Conservation (phyloP, 37 sponge, comb jelly and placozoan genomes). For the Ianthella basta region DNA sequence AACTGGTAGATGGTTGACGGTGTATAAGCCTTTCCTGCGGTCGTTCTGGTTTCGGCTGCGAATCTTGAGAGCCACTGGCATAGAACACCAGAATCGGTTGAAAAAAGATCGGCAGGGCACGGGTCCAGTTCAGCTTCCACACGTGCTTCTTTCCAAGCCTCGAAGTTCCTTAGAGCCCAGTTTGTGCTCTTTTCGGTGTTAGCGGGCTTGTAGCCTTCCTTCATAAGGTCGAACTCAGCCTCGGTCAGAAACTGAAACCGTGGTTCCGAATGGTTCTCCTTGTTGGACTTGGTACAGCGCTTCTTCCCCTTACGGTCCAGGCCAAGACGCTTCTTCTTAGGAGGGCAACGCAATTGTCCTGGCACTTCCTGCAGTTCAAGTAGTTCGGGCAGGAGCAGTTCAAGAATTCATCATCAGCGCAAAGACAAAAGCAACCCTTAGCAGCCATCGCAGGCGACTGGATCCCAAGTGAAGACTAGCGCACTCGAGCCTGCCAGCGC, state of each 20-base stretch:
- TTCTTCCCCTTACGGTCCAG: neutral
- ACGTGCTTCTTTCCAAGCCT: neutral
- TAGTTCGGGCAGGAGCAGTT: neutral
- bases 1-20: neutral
- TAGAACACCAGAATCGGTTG: neutral
- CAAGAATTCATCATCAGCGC: neutral
- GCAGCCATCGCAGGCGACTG: too few species aligned
- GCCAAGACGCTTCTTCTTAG: neutral
- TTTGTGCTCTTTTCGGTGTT: neutral
- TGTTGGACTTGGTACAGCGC: neutral
- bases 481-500: too few species aligned
- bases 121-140: neutral
- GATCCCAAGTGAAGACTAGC: too few species aligned
- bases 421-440: constrained; percentile 11
- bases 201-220: neutral
- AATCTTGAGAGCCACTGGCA: neutral
- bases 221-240: constrained; percentile 2
- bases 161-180: neutral
- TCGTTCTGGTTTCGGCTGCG: neutral
- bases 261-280: neutral
- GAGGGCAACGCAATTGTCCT: neutral
- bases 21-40: neutral
- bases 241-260: neutral
- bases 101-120: neutral
- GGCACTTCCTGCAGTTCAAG: neutral